A percentile compares a stretch with the other conserved stretches of the same genome.
phyloP scores from a whole-genome alignment of 2,797 vertebrate genomes.

The Brachymystax lenok region DNA sequence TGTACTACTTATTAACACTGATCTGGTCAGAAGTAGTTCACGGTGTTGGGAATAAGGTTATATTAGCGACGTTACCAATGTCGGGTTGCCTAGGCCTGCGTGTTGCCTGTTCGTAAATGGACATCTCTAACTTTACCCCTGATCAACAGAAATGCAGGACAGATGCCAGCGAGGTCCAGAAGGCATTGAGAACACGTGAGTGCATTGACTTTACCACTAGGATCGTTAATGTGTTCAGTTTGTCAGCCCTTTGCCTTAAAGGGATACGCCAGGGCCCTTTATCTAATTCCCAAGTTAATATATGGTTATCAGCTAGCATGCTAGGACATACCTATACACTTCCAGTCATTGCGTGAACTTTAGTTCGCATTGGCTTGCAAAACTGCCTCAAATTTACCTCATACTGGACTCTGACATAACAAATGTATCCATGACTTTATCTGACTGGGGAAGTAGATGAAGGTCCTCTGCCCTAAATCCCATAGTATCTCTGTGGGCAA shows the following conservation, averaged over 20 bases:
- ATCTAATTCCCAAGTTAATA: too few species aligned
- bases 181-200: neutral
- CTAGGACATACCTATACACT: constrained; percentile 72
- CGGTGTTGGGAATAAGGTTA: neutral
- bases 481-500: too few species aligned
- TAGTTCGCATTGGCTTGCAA: too few species aligned
- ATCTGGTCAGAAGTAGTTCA: neutral
- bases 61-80: neutral
- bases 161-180: neutral
- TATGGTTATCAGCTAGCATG: too few species aligned
- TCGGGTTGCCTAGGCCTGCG: too few species aligned
- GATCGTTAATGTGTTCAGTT: neutral
- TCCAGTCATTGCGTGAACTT: constrained; percentile 11
- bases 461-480: too few species aligned
- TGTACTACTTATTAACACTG: neutral
- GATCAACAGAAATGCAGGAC: neutral
- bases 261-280: too few species aligned
- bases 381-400: too few species aligned
- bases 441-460: too few species aligned
- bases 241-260: too few species aligned
- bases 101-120: neutral
- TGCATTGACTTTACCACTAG: neutral
- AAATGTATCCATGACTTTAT: too few species aligned
- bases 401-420: too few species aligned
- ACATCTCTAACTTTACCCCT: neutral